phyloP scores from a whole-genome alignment of 2,888 invertebrate genomes.

The Apotomis betuletana region DNA sequence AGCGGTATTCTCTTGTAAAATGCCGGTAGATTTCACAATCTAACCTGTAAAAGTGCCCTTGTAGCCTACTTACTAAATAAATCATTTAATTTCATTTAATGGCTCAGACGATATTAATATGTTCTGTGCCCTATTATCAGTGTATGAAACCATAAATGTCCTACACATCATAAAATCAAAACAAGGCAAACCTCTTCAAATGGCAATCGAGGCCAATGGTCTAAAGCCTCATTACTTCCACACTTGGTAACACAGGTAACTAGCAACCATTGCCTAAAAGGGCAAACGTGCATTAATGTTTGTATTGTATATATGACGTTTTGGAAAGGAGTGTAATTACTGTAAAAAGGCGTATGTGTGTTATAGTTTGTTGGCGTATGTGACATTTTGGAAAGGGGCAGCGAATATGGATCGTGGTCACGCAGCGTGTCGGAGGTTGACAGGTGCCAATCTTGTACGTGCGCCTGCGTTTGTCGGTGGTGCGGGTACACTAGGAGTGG shows the following conservation, averaged over 20 bases:
- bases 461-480: conserved; percentile 52
- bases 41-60: too few species aligned
- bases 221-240: conserved; percentile 28
- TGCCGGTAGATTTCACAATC: too few species aligned
- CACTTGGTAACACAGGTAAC: conserved; percentile 18
- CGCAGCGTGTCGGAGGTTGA: conserved; percentile 69
- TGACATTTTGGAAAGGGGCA: neutral
- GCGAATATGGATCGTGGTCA: conserved; percentile 51
- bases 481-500: conserved; percentile 44
- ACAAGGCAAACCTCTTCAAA: neutral
- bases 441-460: conserved; percentile 80
- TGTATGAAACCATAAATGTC: too few species aligned
- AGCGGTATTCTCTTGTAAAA: too few species aligned
- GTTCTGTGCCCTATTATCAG: too few species aligned
- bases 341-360: neutral
- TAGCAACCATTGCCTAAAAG: neutral
- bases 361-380: neutral
- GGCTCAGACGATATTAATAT: too few species aligned
- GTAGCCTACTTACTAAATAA: too few species aligned
- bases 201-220: conserved; percentile 33
- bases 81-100: too few species aligned
- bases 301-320: neutral
- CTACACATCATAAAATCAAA: conserved; percentile 11
- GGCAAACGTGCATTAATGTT: neutral
- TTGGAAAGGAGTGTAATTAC: neutral